Evolutionary conservation across 2,888 invertebrate species (phyloP), one percentile per base, ranked within the genome.

Genomic region (Tupiocoris notatus): DNA sequence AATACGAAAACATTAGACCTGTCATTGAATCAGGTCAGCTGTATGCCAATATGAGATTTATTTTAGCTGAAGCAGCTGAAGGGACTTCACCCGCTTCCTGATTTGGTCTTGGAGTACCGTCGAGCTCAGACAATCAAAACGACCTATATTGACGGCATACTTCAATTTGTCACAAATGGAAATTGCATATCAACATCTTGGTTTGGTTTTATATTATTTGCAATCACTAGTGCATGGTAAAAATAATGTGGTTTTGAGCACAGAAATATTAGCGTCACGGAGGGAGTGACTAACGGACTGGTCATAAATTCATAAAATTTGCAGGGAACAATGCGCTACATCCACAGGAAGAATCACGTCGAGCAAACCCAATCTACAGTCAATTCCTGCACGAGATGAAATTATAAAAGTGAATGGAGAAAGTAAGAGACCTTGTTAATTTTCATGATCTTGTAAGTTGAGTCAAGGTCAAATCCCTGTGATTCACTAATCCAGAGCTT

Each of bases 341-440:
- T 86, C 85, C 0, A 87, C 87, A 0, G 87, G 87, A 0, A 84
- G 87, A 25, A 84, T 87, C 18, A 85, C 85, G 0, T 85, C 83
- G 17, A 85, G 82, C 81, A 85, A 84, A 76, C 87, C 87, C 0
- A 87, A 87, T 80, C 80, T 87, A 77, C 87, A 87, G 80, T 85
- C 86, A 2, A 85, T 87, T 78, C 87, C 87, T 0, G 86, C 86
- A 17, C 25, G 39, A 39, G 63, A 73, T 0, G 73, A 73, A 54
- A 23, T n/a, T 17, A 17, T 70, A 2, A 57, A 0, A 0, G 22
- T 57, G 3, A 21, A 12, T 54, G 67, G 67, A 21, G 57, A 67
- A 67, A 7, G 67, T 67, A 56, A 16, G n/a, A n/a, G n/a, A n/a
- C n/a, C n/a, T n/a, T n/a, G n/a, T n/a, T n/a, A n/a, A n/a, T n/a